phyloP scores from a whole-genome alignment of 2,113 vertebrate species.

The Psittacus erithacus region DNA sequence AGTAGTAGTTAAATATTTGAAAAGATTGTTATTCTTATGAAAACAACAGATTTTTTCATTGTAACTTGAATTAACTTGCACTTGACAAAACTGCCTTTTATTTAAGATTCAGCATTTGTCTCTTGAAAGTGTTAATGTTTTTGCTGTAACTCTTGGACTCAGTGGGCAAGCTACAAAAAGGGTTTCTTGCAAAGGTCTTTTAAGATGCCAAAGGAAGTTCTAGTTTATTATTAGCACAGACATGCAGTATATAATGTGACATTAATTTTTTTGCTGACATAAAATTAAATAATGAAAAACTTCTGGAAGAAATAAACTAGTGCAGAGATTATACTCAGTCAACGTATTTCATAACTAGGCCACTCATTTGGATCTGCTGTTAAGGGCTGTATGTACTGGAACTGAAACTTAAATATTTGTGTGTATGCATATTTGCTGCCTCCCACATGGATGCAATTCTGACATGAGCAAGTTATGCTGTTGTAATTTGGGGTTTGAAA shows the following conservation, averaged over 20 bases:
- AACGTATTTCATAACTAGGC: not conserved
- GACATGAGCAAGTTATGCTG: fast-evolving
- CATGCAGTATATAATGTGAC: not conserved
- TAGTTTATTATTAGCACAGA: not conserved
- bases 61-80: not conserved
- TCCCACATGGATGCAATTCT: not conserved
- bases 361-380: not conserved
- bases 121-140: not conserved
- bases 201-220: not conserved
- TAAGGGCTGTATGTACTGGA: not conserved
- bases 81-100: not conserved
- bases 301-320: not conserved
- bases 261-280: not conserved
- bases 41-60: not conserved
- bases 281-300: not conserved
- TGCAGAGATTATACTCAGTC: not conserved
- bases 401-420: not conserved
- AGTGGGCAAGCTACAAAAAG: not conserved
- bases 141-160: not conserved
- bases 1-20: not conserved
- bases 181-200: not conserved
- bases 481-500: not conserved
- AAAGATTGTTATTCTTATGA: not conserved
- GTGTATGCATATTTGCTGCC: not conserved
- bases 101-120: not conserved